A percentile compares a stretch with the other conserved stretches of the same genome.
phyloP scores from a whole-genome alignment of 64 coral and sea anemone species.

The Pocillopora damicornis region DNA sequence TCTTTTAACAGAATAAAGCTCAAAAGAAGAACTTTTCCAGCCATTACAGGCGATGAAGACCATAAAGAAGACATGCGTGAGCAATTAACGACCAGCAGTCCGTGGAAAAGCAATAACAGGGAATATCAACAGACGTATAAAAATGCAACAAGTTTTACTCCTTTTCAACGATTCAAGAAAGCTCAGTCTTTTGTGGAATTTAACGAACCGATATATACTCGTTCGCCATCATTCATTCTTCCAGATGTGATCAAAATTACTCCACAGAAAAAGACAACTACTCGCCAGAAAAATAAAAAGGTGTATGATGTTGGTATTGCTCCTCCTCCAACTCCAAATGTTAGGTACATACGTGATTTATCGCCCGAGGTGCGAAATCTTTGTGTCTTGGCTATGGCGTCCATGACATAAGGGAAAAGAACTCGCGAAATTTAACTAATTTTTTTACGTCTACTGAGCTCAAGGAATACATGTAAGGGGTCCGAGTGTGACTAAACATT shows the following conservation, averaged over 20 bases:
- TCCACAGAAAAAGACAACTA: constrained; percentile 24
- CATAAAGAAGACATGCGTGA: not conserved
- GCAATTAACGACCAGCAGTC: not conserved
- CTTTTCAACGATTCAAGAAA: constrained; percentile 12
- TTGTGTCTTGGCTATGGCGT: not conserved
- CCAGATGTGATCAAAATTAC: constrained; percentile 42
- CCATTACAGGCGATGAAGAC: not conserved
- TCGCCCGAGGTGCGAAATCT: not conserved
- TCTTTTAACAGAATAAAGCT: constrained; percentile 39
- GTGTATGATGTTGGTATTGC: not conserved
- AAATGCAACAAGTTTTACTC: not conserved
- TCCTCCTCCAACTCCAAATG: constrained; percentile 35
- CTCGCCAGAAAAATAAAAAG: not conserved
- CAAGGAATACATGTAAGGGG: no score
- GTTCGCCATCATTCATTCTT: not conserved
- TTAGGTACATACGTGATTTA: constrained; percentile 14
- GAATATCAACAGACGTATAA: not conserved
- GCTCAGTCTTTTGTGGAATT: constrained; percentile 1
- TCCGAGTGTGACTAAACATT: no score
- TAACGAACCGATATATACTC: not conserved
- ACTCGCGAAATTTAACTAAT: no score
- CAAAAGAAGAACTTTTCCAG: constrained; percentile 7
- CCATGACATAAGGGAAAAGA: no score
- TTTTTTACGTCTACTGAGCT: no score
- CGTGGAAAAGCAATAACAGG: constrained; percentile 1